phyloP scores from a whole-genome alignment of 2,888 invertebrate species.

The Mythimna albipuncta region DNA sequence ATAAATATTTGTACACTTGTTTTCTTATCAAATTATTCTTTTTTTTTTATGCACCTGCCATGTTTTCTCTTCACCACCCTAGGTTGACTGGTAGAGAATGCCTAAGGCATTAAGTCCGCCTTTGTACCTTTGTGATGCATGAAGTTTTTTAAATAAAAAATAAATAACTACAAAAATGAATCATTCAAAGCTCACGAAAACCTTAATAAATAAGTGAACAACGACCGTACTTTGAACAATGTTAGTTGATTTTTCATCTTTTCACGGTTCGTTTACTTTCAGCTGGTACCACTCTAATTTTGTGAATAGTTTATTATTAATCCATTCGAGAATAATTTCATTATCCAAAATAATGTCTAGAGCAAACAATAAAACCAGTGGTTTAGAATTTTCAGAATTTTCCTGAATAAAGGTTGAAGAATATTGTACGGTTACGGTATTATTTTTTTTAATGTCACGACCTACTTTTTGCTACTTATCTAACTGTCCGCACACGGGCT shows the following conservation, averaged over 20 bases:
- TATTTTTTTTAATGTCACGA: too few relatives aligned
- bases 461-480: too few relatives aligned
- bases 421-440: background rate
- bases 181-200: background rate
- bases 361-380: constrained; percentile 3
- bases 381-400: background rate
- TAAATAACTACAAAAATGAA: background rate
- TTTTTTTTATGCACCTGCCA: too few relatives aligned
- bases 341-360: background rate
- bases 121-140: too few relatives aligned
- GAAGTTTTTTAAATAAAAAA: too few relatives aligned
- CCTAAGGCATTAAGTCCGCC: too few relatives aligned
- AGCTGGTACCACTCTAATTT: constrained; percentile 15
- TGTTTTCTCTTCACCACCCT: too few relatives aligned
- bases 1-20: too few relatives aligned
- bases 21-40: too few relatives aligned
- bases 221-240: constrained; percentile 15
- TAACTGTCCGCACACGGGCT: too few relatives aligned
- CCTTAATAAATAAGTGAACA: background rate
- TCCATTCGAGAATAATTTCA: constrained; percentile 27
- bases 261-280: constrained; percentile 33
- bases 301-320: constrained; percentile 16
- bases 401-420: background rate
- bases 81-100: too few relatives aligned
- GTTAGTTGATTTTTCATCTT: constrained; percentile 38